Conservation (phyloP, 2,113 vertebrate species). For the Thermophis baileyi region DNA sequence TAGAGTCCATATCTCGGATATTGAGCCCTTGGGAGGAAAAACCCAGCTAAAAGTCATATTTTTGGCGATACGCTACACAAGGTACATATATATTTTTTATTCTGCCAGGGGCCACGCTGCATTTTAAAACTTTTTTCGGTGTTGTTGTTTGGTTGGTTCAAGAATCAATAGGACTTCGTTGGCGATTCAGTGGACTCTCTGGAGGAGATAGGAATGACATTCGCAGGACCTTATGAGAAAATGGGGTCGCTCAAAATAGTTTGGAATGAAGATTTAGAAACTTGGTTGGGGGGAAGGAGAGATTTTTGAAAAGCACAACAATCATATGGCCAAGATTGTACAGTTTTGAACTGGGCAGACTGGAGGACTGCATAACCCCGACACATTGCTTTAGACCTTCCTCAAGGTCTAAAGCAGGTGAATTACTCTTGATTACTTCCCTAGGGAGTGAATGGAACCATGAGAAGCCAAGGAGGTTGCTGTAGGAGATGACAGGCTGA, state of each 20-base stretch:
- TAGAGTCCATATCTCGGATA: slow-evolving; percentile 40
- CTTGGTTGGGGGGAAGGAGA: neutral
- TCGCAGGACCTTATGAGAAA: too few relatives aligned
- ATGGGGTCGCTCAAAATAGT: neutral
- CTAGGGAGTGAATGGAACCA: neutral
- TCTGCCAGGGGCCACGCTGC: neutral
- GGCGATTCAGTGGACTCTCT: neutral
- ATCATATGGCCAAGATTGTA: neutral
- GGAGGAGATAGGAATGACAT: neutral
- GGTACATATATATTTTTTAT: too few relatives aligned
- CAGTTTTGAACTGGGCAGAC: neutral
- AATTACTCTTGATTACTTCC: neutral
- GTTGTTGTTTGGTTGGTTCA: neutral
- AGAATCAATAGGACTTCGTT: neutral
- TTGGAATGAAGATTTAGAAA: neutral
- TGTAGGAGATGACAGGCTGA: neutral
- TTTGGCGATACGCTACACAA: slow-evolving; percentile 28
- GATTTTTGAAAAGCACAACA: neutral
- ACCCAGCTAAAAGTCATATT: slow-evolving; percentile 31
- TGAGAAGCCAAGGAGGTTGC: neutral
- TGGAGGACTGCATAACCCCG: neutral
- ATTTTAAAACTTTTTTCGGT: neutral
- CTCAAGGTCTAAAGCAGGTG: neutral
- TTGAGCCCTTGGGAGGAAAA: slow-evolving; percentile 43
- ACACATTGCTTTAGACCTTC: neutral